Base-by-base conservation (phyloP, 2,888 invertebrate species). In the Leucophenga montana region DNA sequence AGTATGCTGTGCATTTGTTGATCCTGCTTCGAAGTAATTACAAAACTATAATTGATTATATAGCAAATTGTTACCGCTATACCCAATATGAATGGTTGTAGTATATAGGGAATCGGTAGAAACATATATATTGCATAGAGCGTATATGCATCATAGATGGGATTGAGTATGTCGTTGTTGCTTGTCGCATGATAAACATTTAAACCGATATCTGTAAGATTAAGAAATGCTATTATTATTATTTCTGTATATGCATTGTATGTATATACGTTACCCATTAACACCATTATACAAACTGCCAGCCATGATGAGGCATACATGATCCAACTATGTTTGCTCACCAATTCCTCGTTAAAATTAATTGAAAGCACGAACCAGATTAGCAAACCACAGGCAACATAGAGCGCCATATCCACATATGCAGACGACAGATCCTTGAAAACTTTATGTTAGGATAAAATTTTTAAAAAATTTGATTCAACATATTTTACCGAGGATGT, bases 91-190 rank as follows among this genome's bases (percentile, higher is more conserved):
- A 94, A 90, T 0, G 94, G 93, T 73, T 94, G 90, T 73, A 92
- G 91, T 84, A 94, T 93, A 83, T 93, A 92, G 22, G 94, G 92
- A 82, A 96, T 91, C 0, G 96, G 95, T 76, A 97, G 90, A 88
- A 97, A 96, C 75, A 96, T 93, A 87, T 96, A 96, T 73, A 94
- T 93, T 0, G 94, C 93, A 66, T 97, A 91, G 1, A 96, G 90
- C 1, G 94, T 91, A 86, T 94, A 92, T 0, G 93, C 92, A 1
- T 92, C 91, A 83, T 94, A 94, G 0, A 93, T 93, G 18, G 95
- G 94, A 68, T 94, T 91, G 0, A 92, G 87, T 14, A 84, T 83
- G n/a, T 84, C 84, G 59, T 91, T 89, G 39, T 90, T 90, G 74
- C 89, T 89, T 14, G 89, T 87, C 1, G 90, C 90, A 79, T 93